Conservation (phyloP, 1,140 invertebrate genomes). For the Atta cephalotes region DNA sequence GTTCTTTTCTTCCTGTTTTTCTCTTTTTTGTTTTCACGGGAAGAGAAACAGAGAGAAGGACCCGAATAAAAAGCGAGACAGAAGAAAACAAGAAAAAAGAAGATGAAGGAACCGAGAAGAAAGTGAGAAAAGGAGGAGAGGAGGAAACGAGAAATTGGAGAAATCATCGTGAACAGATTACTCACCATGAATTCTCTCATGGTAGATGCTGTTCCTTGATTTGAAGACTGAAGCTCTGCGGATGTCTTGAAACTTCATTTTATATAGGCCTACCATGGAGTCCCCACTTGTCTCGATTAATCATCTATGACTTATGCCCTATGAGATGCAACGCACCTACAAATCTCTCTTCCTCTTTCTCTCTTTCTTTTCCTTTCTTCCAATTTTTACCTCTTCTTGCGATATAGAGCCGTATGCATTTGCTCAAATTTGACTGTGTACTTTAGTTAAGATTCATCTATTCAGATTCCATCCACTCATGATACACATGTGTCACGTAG, state of each 20-base stretch:
- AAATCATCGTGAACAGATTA: conserved; percentile 73
- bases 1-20: neutral
- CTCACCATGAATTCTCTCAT: conserved; percentile 87
- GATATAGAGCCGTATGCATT: neutral
- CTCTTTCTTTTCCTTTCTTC: conserved; percentile 69
- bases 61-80: neutral
- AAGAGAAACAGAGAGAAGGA: neutral
- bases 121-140: neutral
- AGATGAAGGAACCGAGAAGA: neutral
- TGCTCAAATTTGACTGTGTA: conserved; percentile 49
- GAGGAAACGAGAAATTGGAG: conserved; percentile 21
- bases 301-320: conserved; percentile 76
- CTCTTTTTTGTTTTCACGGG: neutral
- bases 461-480: conserved; percentile 9
- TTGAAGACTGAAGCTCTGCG: conserved; percentile 86
- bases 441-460: conserved; percentile 43
- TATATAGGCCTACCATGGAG: conserved; percentile 79
- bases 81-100: neutral
- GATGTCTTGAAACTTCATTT: conserved; percentile 84
- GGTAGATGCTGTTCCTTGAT: conserved; percentile 86
- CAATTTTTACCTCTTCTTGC: conserved; percentile 41
- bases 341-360: conserved; percentile 80
- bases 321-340: conserved; percentile 83
- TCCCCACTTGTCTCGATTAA: conserved; percentile 84
- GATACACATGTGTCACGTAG: neutral